phyloP scores from a whole-genome alignment of 2,888 invertebrate species.

The Antheraea yamamai region DNA sequence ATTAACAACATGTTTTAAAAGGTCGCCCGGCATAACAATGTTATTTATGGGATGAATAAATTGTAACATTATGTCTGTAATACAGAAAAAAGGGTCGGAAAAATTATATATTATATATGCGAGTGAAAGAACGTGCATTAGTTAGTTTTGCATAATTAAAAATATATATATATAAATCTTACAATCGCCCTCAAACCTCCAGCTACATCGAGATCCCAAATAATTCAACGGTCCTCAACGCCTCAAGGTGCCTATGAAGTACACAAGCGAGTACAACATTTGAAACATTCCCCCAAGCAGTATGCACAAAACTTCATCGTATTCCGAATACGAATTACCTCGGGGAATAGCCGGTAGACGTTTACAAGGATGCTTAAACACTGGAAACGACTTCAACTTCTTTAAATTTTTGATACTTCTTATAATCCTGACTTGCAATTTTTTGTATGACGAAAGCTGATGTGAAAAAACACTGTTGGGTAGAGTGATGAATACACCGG shows the following conservation, averaged over 20 bases:
- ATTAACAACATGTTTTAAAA: too few relatives aligned
- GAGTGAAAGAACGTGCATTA: too few relatives aligned
- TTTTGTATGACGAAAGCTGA: too few relatives aligned
- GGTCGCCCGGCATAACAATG: too few relatives aligned
- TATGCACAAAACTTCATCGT: conserved; percentile 68
- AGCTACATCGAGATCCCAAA: conserved; percentile 19
- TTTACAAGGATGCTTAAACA: conserved; percentile 18
- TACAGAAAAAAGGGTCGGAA: too few relatives aligned
- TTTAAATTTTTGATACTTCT: too few relatives aligned
- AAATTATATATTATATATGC: too few relatives aligned
- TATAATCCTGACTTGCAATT: too few relatives aligned
- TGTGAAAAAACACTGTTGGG: too few relatives aligned
- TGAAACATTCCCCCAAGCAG: conserved; percentile 63
- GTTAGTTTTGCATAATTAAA: neutral
- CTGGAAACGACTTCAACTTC: conserved; percentile 31
- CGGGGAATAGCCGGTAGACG: conserved; percentile 48
- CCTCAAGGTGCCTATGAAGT: conserved; percentile 70
- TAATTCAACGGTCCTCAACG: conserved; percentile 33
- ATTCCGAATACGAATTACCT: conserved; percentile 72
- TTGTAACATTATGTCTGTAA: too few relatives aligned
- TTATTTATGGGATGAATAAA: too few relatives aligned
- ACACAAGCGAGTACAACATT: conserved; percentile 59
- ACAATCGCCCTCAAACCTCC: neutral
- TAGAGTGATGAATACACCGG: too few relatives aligned
- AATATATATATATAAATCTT: conserved; percentile 7